phyloP scores from a whole-genome alignment of 1,140 invertebrate genomes.

The Drosophila nikananu region DNA sequence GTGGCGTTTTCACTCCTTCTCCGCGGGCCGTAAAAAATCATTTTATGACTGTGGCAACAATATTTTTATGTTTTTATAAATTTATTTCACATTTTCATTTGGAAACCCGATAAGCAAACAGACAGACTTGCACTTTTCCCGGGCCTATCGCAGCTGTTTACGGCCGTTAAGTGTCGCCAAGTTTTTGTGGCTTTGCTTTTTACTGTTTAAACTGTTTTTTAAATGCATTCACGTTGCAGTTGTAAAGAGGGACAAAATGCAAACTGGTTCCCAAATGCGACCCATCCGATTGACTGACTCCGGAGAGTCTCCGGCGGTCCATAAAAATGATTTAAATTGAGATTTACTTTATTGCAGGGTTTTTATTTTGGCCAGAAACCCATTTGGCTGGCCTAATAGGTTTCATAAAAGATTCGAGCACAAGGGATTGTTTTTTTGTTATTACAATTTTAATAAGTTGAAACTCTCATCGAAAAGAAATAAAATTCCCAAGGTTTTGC shows the following conservation, averaged over 20 bases:
- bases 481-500: conserved; percentile 23
- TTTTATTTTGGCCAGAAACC: conserved; percentile 24
- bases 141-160: conserved; percentile 51
- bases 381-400: conserved; percentile 32
- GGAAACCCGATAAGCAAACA: conserved; percentile 48
- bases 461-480: conserved; percentile 4
- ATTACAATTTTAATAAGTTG: conserved; percentile 25
- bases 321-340: conserved; percentile 75
- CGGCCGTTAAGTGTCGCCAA: conserved; percentile 76
- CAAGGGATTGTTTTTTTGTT: conserved; percentile 6
- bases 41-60: conserved; percentile 56
- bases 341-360: conserved; percentile 14
- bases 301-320: conserved; percentile 13
- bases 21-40: conserved; percentile 34
- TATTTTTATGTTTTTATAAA: conserved; percentile 62
- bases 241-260: conserved; percentile 57
- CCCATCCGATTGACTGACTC: conserved; percentile 23
- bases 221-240: conserved; percentile 72
- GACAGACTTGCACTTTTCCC: conserved; percentile 46
- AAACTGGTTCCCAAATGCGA: conserved; percentile 64
- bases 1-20: conserved; percentile 28
- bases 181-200: conserved; percentile 55
- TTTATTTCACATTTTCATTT: conserved; percentile 58
- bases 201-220: conserved; percentile 57
- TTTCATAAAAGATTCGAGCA: conserved; percentile 18